Conservation (phyloP, 37 sponge, comb jelly and placozoan species). For the Theonella swinhoei region DNA sequence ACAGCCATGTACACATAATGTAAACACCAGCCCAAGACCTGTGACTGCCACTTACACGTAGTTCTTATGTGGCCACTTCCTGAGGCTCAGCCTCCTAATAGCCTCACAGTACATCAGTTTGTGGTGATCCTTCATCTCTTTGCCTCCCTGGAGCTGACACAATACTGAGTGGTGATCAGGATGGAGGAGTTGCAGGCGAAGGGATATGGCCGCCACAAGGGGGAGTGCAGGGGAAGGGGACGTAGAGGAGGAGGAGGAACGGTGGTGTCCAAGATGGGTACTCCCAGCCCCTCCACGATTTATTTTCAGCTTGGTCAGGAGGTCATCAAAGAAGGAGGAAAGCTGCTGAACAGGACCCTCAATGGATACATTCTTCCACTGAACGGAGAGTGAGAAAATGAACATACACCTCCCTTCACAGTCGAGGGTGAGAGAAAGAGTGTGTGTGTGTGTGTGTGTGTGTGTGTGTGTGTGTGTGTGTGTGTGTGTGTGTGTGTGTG, state of each 20-base stretch:
- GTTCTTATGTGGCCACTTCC: constrained; percentile 80
- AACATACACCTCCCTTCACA: not conserved
- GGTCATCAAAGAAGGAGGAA: constrained; percentile 21
- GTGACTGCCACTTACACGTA: constrained; percentile 59
- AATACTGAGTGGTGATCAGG: constrained; percentile 7
- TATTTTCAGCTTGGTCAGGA: constrained; percentile 7
- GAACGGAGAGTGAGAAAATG: not conserved
- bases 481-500: no score
- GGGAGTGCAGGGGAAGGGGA: constrained; percentile 26
- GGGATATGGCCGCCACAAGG: not conserved
- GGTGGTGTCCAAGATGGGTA: not conserved
- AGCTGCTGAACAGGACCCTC: constrained; percentile 21
- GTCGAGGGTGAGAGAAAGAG: no score
- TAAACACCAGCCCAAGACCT: no score
- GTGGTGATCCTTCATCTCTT: constrained; percentile 5
- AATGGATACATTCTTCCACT: constrained; percentile 38
- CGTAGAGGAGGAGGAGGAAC: not conserved
- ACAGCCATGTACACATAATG: constrained; percentile 10
- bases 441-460: no score
- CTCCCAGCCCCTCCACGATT: not conserved
- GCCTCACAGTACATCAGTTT: constrained; percentile 67
- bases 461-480: no score
- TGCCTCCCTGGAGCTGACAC: constrained; percentile 22
- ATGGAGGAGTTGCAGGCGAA: constrained; percentile 39
- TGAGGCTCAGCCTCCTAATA: constrained; percentile 53